Evolutionary conservation across 2,797 vertebrate genomes (phyloP).

Genomic region (Dendrocincla tyrannina): DNA sequence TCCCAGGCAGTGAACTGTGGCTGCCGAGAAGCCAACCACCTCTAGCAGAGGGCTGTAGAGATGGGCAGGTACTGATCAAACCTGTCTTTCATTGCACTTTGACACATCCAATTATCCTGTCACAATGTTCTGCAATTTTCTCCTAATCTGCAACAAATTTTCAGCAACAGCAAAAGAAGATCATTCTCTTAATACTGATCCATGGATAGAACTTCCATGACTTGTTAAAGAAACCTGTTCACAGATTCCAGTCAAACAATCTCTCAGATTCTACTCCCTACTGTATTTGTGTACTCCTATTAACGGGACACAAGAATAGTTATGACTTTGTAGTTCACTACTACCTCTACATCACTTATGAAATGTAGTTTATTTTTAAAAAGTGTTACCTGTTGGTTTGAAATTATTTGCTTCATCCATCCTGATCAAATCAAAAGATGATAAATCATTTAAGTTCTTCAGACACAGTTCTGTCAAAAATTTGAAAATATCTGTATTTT

Average conservation of each 20-base stretch:
- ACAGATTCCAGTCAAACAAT: not conserved
- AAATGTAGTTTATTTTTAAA: not conserved
- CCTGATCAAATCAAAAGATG: slow-evolving; percentile 87
- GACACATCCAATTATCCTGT: not conserved
- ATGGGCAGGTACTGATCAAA: not conserved
- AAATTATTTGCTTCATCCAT: slow-evolving; percentile 94
- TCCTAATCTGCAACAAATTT: not conserved
- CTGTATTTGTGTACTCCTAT: not conserved
- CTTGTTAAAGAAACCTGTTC: not conserved
- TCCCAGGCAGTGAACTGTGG: not conserved
- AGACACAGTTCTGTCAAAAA: slow-evolving; percentile 89
- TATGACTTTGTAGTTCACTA: not conserved
- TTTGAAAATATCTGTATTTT: slow-evolving; percentile 53
- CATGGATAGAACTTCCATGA: not conserved
- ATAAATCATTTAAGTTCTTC: slow-evolving; percentile 92
- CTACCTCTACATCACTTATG: not conserved
- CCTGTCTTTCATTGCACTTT: not conserved
- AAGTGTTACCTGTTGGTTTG: slow-evolving; percentile 88
- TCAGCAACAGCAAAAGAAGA: not conserved
- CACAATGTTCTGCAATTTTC: not conserved
- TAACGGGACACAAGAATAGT: not conserved
- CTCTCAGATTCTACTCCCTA: not conserved
- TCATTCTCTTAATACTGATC: not conserved
- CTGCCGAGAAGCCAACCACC: not conserved
- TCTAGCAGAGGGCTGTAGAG: not conserved